phyloP scores from a whole-genome alignment of 2,113 vertebrate species.

The Regulus satrapa region DNA sequence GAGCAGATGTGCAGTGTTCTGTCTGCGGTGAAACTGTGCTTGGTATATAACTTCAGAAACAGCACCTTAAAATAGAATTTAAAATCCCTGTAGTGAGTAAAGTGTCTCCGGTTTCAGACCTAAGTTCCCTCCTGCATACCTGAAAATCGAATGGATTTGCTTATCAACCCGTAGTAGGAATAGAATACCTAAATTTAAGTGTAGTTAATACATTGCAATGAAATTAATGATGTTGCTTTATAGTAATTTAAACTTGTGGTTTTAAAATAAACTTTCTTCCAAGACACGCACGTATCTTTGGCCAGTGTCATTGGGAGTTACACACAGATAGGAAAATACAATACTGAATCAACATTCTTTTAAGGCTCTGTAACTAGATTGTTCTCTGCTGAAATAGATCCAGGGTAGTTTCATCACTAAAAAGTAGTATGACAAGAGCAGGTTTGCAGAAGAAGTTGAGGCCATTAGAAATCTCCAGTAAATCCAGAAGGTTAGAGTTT shows the following conservation, averaged over 20 bases:
- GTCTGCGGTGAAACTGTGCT: not conserved
- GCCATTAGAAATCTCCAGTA: not conserved
- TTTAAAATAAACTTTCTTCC: not conserved
- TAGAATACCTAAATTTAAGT: not conserved
- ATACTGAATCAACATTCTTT: slow-evolving; percentile 38
- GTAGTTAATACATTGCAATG: not conserved
- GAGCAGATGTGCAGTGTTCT: not conserved
- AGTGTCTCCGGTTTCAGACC: not conserved
- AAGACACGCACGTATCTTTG: not conserved
- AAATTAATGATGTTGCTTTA: not conserved
- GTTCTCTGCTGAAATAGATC: not conserved
- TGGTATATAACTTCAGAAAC: not conserved
- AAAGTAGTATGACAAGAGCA: not conserved
- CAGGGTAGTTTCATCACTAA: not conserved
- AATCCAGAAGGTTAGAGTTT: not conserved
- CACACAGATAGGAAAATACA: not conserved
- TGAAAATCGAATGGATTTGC: not conserved
- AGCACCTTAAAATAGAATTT: not conserved
- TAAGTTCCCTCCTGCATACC: not conserved
- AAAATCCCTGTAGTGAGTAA: not conserved
- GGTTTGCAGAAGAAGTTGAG: slow-evolving; percentile 19
- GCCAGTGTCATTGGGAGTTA: not conserved
- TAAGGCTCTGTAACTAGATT: not conserved
- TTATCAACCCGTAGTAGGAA: not conserved
- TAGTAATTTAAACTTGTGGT: not conserved